Percentiles rank a stretch among this genome's conserved stretches.
These are phyloP conservation scores for Saimiri boliviensis DNA, from an alignment of 2,113 vertebrate species.

Conservation along the genomic window DNA sequence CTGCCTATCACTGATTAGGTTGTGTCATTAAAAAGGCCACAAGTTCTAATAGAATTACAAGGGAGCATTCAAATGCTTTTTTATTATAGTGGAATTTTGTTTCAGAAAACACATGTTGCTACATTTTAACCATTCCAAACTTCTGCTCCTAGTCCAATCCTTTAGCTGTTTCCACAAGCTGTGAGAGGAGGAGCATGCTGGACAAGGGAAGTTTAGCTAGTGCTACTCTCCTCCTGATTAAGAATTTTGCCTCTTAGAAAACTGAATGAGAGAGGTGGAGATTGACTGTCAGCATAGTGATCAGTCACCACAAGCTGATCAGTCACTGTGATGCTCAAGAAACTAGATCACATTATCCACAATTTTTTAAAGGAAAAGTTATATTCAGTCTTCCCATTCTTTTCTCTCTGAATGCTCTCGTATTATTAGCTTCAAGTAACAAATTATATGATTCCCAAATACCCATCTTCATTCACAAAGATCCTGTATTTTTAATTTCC, in stretches of 20 bases:
- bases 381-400: neutral
- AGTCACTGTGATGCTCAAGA: slow-evolving; percentile 17
- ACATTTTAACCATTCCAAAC: slow-evolving; percentile 36
- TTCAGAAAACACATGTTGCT: neutral
- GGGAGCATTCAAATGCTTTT: slow-evolving; percentile 30
- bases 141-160: neutral
- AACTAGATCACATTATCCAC: neutral
- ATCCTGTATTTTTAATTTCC: neutral
- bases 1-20: neutral
- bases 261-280: neutral
- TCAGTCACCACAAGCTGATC: neutral
- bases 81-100: slow-evolving; percentile 24
- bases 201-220: neutral
- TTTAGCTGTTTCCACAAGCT: neutral
- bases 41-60: slow-evolving; percentile 44
- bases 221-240: neutral
- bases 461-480: neutral
- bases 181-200: neutral
- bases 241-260: neutral
- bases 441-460: slow-evolving; percentile 14
- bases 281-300: neutral
- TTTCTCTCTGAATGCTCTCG: slow-evolving; percentile 27
- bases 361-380: neutral
- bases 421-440: slow-evolving; percentile 14
- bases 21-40: neutral